These are phyloP conservation scores for Mystacides longicornis DNA, from an alignment of 2,888 invertebrate species.

Conservation along the genomic window DNA sequence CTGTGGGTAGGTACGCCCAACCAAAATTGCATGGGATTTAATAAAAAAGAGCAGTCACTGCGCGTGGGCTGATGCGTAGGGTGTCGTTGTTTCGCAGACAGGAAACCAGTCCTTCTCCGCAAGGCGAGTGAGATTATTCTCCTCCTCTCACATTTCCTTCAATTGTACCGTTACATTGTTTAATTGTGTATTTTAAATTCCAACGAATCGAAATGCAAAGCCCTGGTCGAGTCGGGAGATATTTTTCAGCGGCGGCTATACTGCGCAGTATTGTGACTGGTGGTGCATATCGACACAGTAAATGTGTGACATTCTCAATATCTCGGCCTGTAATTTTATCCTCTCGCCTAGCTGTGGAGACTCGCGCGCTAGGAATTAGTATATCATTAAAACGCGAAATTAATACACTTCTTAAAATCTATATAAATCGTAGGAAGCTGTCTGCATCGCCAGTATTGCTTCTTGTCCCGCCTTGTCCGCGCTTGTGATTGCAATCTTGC, in stretches of 20 bases:
- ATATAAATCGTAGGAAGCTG: slow-evolving; percentile 25
- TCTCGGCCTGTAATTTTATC: slow-evolving; percentile 23
- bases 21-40: not conserved
- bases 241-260: not conserved
- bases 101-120: slow-evolving; percentile 10
- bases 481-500: too few relatives aligned
- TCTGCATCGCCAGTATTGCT: slow-evolving; percentile 21
- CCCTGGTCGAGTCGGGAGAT: not conserved
- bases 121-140: slow-evolving; percentile 13
- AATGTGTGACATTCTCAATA: slow-evolving; percentile 20
- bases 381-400: slow-evolving; percentile 25
- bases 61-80: slow-evolving; percentile 15
- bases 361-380: slow-evolving; percentile 19
- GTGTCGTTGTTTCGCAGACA: slow-evolving; percentile 3
- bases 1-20: not conserved
- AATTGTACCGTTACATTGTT: not conserved
- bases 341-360: slow-evolving; percentile 19
- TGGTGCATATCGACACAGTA: slow-evolving; percentile 19
- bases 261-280: slow-evolving; percentile 10
- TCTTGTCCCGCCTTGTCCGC: slow-evolving; percentile 4
- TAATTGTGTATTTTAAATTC: not conserved
- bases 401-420: slow-evolving; percentile 23
- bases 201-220: not conserved
- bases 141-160: not conserved
- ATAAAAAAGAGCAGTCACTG: not conserved